Conservation (phyloP, 2,888 invertebrate genomes). For the Platerodrilus igneus region DNA sequence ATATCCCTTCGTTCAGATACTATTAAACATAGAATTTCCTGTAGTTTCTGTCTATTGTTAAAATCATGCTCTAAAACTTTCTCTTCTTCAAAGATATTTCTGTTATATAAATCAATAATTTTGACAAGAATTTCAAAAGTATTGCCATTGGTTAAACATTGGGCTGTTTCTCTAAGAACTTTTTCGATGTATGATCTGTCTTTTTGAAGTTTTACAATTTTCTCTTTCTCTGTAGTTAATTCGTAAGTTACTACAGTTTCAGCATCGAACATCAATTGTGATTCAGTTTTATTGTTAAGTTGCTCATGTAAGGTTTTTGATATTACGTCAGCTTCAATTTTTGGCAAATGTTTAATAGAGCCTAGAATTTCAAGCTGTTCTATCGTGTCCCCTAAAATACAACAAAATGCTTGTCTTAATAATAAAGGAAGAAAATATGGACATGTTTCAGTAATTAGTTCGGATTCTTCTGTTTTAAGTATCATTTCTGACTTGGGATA, state of each 20-base stretch:
- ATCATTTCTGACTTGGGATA: too few relatives aligned
- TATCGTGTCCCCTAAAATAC: slow-evolving; percentile 31
- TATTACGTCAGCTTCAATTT: slow-evolving; percentile 15
- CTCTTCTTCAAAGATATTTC: slow-evolving; percentile 17
- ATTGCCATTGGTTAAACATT: slow-evolving; percentile 10
- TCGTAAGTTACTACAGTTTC: slow-evolving; percentile 26
- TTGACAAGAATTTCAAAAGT: slow-evolving; percentile 24
- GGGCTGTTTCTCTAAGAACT: slow-evolving; percentile 17
- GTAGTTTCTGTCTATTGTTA: slow-evolving; percentile 21
- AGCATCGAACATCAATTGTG: slow-evolving; percentile 19
- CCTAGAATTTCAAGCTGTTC: slow-evolving; percentile 34
- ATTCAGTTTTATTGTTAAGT: slow-evolving; percentile 6
- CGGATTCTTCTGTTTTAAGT: too few relatives aligned
- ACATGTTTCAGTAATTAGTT: too few relatives aligned
- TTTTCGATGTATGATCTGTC: slow-evolving; percentile 27
- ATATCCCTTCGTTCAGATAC: slow-evolving; percentile 27
- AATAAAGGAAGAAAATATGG: slow-evolving; percentile 9
- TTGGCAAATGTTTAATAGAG: slow-evolving; percentile 23
- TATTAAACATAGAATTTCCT: slow-evolving; percentile 24
- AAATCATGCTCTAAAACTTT: slow-evolving; percentile 14
- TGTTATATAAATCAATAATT: slow-evolving; percentile 22
- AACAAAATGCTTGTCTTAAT: slow-evolving; percentile 19
- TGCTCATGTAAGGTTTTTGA: slow-evolving; percentile 20
- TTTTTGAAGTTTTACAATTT: slow-evolving; percentile 27
- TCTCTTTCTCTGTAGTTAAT: slow-evolving; percentile 17